Percentiles rank a stretch among this genome's conserved stretches.
Conservation (phyloP, 2,888 invertebrate species). For the Loripinus fragilis region DNA sequence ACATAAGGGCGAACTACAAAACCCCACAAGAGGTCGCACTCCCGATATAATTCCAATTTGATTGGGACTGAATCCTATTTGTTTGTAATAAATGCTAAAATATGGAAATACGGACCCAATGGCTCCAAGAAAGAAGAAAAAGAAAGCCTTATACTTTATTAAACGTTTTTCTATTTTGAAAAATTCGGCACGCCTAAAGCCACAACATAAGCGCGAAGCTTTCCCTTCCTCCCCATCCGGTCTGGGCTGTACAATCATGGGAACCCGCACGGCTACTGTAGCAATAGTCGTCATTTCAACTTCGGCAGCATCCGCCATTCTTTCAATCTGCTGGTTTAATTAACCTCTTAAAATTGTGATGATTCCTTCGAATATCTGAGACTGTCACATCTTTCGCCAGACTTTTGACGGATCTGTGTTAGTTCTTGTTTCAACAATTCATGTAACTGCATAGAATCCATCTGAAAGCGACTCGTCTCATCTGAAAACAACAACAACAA, state of each 20-base stretch:
- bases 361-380: too few species aligned
- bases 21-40: conserved; percentile 61
- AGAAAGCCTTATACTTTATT: conserved; percentile 61
- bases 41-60: conserved; percentile 65
- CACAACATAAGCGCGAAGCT: conserved; percentile 25
- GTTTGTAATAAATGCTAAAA: conserved; percentile 63
- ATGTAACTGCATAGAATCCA: too few species aligned
- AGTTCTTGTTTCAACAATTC: too few species aligned
- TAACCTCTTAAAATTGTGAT: not conserved
- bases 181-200: conserved; percentile 14
- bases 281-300: not conserved
- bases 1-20: conserved; percentile 63
- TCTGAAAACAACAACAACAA: too few species aligned
- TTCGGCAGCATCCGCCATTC: not conserved
- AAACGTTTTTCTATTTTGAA: conserved; percentile 49
- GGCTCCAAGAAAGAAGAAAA: conserved; percentile 62
- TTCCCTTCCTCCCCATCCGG: not conserved
- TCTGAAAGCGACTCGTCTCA: too few species aligned
- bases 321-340: too few species aligned
- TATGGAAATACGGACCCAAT: conserved; percentile 65
- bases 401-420: too few species aligned
- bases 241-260: not conserved
- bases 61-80: conserved; percentile 64
- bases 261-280: not conserved
- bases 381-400: too few species aligned